A percentile compares a stretch with the other conserved stretches of the same genome.
Evolutionary conservation across 2,797 vertebrate species (phyloP).

Genomic region (Astyanax mexicanus): DNA sequence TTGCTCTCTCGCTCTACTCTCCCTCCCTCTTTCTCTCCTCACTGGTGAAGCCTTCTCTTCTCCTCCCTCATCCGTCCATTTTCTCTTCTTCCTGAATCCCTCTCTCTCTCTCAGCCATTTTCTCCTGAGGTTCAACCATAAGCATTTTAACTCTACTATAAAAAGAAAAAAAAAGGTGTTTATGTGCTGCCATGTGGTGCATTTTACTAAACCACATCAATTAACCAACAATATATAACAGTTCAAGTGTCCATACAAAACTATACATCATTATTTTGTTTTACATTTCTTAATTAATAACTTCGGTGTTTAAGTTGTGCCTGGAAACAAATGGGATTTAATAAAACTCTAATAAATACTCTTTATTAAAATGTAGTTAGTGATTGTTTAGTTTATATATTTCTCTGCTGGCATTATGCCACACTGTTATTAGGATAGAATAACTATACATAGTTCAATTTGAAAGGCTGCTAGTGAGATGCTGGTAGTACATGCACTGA

Average conservation of each 20-base stretch:
- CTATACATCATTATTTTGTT: conserved; percentile 4
- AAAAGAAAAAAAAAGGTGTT: not conserved
- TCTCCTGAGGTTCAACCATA: conserved; percentile 44
- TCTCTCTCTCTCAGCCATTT: conserved; percentile 62
- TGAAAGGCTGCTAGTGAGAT: not conserved
- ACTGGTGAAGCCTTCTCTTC: conserved; percentile 59
- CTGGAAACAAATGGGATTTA: not conserved
- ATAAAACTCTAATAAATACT: not conserved
- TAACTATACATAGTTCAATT: not conserved
- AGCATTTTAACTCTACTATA: conserved; percentile 26
- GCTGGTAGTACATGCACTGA: too few species aligned
- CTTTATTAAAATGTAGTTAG: not conserved
- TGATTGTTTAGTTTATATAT: not conserved
- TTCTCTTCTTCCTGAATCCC: conserved; percentile 58
- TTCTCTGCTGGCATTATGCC: not conserved
- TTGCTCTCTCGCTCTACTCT: conserved; percentile 47
- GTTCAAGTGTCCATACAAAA: not conserved
- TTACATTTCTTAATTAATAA: not conserved
- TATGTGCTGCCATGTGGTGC: not conserved
- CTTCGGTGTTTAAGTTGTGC: not conserved
- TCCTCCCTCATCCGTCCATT: conserved; percentile 64
- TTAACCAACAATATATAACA: not conserved
- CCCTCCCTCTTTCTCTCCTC: conserved; percentile 55
- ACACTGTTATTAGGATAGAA: not conserved
- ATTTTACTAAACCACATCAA: not conserved